These are phyloP conservation scores for Neogale vison DNA, from an alignment of 2,113 vertebrate species.

Conservation along the genomic window DNA sequence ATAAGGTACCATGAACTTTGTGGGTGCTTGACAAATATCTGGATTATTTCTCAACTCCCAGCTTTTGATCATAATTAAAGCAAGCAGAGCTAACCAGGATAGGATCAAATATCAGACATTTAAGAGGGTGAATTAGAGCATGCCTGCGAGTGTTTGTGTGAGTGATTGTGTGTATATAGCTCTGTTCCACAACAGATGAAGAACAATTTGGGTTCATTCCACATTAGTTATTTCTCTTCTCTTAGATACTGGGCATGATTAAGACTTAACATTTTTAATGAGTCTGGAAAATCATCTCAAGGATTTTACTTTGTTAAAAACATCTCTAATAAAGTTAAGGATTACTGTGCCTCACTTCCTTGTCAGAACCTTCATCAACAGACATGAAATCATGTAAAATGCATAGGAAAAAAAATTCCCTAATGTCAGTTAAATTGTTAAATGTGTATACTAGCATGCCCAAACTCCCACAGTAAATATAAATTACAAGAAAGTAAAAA, in stretches of 20 bases:
- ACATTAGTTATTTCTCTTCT: background rate
- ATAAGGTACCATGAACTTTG: background rate
- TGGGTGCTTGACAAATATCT: background rate
- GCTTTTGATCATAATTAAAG: slow-evolving; percentile 43
- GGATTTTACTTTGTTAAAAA: background rate
- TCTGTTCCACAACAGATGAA: slow-evolving; percentile 5
- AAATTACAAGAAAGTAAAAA: background rate
- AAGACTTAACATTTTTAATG: background rate
- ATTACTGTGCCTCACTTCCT: background rate
- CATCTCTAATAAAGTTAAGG: background rate
- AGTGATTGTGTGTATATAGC: background rate
- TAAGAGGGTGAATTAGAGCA: background rate
- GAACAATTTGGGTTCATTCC: background rate
- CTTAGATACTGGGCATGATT: background rate
- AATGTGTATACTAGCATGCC: background rate
- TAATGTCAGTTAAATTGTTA: background rate
- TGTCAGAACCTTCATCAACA: background rate
- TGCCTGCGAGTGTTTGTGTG: background rate
- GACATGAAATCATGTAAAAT: background rate
- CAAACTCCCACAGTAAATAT: background rate
- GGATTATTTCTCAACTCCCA: background rate
- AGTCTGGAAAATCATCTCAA: background rate
- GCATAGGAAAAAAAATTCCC: background rate
- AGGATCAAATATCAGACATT: background rate
- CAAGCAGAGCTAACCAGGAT: background rate